These are phyloP conservation scores for Cyprinella venusta DNA, from an alignment of 2,797 vertebrate genomes.

Conservation along the genomic window DNA sequence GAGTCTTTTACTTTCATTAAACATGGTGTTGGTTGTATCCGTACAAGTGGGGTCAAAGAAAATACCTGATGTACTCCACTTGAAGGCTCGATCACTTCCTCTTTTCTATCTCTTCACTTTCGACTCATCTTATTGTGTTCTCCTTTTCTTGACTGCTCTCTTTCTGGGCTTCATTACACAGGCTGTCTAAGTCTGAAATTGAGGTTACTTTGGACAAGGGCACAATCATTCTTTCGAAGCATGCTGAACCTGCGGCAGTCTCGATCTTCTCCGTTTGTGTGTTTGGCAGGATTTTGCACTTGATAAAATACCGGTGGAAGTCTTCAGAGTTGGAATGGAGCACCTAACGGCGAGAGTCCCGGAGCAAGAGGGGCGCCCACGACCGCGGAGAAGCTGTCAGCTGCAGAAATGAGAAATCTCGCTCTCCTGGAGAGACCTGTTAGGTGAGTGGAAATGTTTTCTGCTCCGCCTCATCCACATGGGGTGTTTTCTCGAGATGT, in stretches of 20 bases:
- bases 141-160: constrained; percentile 28
- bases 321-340: constrained; percentile 38
- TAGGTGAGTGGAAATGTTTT: constrained; percentile 75
- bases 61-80: constrained; percentile 37
- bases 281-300: constrained; percentile 49
- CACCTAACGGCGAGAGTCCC: constrained; percentile 65
- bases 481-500: constrained; percentile 62
- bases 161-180: constrained; percentile 48
- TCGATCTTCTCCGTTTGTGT: constrained; percentile 37
- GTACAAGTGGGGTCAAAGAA: constrained; percentile 17
- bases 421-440: constrained; percentile 71
- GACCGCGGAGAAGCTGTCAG: constrained; percentile 74
- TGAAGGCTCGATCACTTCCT: constrained; percentile 37
- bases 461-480: constrained; percentile 51
- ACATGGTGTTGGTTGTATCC: constrained; percentile 26
- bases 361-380: constrained; percentile 68
- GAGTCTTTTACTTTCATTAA: constrained; percentile 37
- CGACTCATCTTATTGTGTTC: constrained; percentile 38
- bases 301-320: constrained; percentile 22
- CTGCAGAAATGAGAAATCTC: constrained; percentile 77
- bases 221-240: constrained; percentile 44
- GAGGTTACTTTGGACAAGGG: constrained; percentile 56
- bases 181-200: constrained; percentile 52
- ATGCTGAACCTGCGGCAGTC: constrained; percentile 12
- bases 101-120: constrained; percentile 34